Evolutionary conservation across 2,113 vertebrate genomes (phyloP).

Genomic region (Haemorhous mexicanus): DNA sequence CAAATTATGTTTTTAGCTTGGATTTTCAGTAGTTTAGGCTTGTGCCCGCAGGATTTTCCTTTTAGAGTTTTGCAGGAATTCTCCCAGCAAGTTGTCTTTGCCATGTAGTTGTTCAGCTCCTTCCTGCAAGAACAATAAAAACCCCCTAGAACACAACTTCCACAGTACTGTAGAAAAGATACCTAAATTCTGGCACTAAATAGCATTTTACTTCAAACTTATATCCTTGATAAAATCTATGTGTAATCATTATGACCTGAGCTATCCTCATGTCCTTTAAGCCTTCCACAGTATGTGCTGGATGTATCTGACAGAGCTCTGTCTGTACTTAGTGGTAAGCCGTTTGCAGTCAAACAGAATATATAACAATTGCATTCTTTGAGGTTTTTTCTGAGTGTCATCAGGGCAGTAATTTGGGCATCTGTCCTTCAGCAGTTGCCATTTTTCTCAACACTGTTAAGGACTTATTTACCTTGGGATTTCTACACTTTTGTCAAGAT

Average conservation of each 20-base stretch:
- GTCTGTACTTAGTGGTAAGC: not conserved
- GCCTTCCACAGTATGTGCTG: not conserved
- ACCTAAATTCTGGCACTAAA: not conserved
- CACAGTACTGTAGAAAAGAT: not conserved
- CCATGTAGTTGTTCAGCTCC: not conserved
- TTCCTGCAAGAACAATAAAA: not conserved
- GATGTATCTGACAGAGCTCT: not conserved
- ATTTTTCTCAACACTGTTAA: not conserved
- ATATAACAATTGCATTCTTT: not conserved
- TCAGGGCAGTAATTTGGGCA: not conserved
- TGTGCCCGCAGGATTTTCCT: not conserved
- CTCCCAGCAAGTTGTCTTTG: not conserved
- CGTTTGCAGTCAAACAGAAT: not conserved
- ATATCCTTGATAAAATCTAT: not conserved
- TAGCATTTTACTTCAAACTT: not conserved
- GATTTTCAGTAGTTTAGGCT: not conserved
- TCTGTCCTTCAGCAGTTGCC: not conserved
- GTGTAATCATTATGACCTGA: not conserved
- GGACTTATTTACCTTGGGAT: not conserved
- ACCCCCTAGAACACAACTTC: not conserved
- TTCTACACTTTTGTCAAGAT: not conserved
- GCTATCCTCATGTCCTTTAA: not conserved
- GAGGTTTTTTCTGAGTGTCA: not conserved
- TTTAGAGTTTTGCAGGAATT: not conserved
- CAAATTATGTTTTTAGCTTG: not conserved